Conservation (phyloP, 2,888 invertebrate genomes). For the Netelia fuscicornis region DNA sequence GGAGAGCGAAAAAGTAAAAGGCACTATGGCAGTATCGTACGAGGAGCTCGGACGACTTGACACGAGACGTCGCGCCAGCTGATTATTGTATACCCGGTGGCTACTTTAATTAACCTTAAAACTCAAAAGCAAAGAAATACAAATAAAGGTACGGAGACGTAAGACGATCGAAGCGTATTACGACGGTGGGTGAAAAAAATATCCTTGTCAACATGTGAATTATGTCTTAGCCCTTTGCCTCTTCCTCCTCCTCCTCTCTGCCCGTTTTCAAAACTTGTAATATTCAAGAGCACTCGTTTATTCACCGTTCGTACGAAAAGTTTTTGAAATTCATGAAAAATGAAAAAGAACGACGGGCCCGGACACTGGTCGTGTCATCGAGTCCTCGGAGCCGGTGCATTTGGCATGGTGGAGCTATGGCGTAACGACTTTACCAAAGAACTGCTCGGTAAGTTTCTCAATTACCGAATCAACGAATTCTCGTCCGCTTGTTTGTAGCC, state of each 20-base stretch:
- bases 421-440: slow-evolving; percentile 87
- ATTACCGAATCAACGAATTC: slow-evolving; percentile 1
- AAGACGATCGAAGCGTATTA: background rate
- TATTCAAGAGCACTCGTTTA: background rate
- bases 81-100: background rate
- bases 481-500: background rate
- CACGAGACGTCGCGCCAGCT: background rate
- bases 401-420: slow-evolving; percentile 91
- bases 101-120: background rate
- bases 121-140: background rate
- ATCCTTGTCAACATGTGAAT: background rate
- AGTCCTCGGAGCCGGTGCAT: slow-evolving; percentile 90
- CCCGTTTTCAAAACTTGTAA: background rate
- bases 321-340: background rate
- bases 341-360: slow-evolving; percentile 32
- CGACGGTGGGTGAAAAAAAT: background rate
- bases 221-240: background rate
- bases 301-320: background rate
- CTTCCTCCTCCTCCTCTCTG: background rate
- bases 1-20: too few species aligned
- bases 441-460: slow-evolving; percentile 86
- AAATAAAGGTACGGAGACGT: background rate
- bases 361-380: slow-evolving; percentile 87
- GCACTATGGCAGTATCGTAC: too few species aligned
- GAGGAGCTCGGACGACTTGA: background rate